Evolutionary conservation across 1,140 invertebrate genomes (phyloP).

Genomic region (Galleria mellonella): DNA sequence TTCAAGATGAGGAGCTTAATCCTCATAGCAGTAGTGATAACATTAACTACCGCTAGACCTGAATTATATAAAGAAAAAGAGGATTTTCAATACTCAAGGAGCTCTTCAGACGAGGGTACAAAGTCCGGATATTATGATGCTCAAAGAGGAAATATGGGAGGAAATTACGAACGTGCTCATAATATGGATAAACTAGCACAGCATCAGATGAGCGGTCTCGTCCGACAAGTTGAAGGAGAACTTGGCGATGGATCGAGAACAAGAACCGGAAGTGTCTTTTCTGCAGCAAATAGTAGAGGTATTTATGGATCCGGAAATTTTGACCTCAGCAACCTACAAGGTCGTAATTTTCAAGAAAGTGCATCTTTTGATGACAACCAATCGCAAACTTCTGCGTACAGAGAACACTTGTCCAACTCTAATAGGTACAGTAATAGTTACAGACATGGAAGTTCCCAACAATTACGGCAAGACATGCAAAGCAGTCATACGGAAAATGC

Average conservation of each 20-base stretch:
- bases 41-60: slow-evolving; percentile 44
- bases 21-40: slow-evolving; percentile 30
- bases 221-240: slow-evolving; percentile 55
- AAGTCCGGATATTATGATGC: slow-evolving; percentile 65
- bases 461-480: slow-evolving; percentile 7
- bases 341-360: slow-evolving; percentile 54
- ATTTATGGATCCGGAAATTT: slow-evolving; percentile 49
- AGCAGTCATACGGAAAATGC: neutral
- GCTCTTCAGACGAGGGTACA: slow-evolving; percentile 54
- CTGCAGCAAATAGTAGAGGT: slow-evolving; percentile 58
- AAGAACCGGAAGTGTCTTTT: slow-evolving; percentile 53
- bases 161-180: slow-evolving; percentile 66
- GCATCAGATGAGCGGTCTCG: slow-evolving; percentile 60
- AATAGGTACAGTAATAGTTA: slow-evolving; percentile 7
- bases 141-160: slow-evolving; percentile 69
- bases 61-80: slow-evolving; percentile 67
- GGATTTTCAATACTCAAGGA: slow-evolving; percentile 69
- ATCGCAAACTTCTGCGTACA: slow-evolving; percentile 19
- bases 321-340: slow-evolving; percentile 46
- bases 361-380: slow-evolving; percentile 18
- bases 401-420: slow-evolving; percentile 4
- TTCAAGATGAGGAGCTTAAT: slow-evolving; percentile 46
- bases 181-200: slow-evolving; percentile 68
- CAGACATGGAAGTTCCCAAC: slow-evolving; percentile 15
- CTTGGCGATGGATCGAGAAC: slow-evolving; percentile 51